These are phyloP conservation scores for Pavo muticus DNA, from an alignment of 2,113 vertebrate species.

Conservation along the genomic window DNA sequence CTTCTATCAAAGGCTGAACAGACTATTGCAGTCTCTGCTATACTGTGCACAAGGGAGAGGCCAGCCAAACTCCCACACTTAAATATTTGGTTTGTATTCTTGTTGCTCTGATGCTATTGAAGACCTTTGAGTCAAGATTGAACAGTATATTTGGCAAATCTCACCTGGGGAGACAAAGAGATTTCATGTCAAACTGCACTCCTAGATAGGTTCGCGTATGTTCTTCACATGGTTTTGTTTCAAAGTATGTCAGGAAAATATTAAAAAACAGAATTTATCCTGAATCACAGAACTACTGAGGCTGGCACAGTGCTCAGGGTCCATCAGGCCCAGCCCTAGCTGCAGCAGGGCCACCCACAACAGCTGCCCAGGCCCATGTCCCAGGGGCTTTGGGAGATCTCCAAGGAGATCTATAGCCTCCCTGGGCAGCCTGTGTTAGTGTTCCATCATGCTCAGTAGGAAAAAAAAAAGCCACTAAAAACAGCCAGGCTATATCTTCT, in stretches of 20 bases:
- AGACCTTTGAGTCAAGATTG: background rate
- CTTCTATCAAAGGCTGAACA: background rate
- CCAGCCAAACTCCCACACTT: background rate
- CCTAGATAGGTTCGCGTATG: background rate
- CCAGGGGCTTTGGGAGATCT: background rate
- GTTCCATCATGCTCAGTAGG: background rate
- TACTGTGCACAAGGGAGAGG: background rate
- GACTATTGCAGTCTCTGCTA: background rate
- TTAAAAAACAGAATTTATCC: background rate
- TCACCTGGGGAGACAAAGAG: background rate
- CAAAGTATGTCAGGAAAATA: background rate
- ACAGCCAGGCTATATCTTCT: background rate
- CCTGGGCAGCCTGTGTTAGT: background rate
- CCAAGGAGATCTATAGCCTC: background rate
- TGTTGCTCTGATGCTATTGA: background rate
- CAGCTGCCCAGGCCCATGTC: rapidly evolving
- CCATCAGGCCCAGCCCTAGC: background rate
- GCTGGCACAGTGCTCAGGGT: background rate
- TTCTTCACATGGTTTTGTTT: background rate
- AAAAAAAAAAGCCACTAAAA: background rate
- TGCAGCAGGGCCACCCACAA: background rate
- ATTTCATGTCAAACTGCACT: background rate
- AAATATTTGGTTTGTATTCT: background rate
- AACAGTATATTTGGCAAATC: background rate
- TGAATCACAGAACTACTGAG: background rate